These are phyloP conservation scores for Leptinotarsa defecta DNA, from an alignment of 1,140 invertebrate genomes.

Conservation along the genomic window DNA sequence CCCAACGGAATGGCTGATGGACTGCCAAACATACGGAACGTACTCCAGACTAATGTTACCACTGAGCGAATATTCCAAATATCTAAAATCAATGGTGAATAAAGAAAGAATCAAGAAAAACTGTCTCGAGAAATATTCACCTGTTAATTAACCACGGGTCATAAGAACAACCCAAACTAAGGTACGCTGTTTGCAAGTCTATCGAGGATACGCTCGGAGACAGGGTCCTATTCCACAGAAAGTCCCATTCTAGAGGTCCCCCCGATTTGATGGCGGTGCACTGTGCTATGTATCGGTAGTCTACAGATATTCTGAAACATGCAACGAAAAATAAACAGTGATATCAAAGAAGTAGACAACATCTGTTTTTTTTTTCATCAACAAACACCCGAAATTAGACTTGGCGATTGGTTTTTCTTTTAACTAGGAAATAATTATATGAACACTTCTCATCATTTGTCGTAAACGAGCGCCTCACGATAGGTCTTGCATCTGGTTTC, in stretches of 20 bases:
- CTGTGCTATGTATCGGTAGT: slow-evolving; percentile 45
- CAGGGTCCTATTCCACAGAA: slow-evolving; percentile 47
- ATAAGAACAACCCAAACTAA: slow-evolving; percentile 49
- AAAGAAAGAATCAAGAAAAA: no score
- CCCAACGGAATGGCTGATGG: slow-evolving; percentile 49
- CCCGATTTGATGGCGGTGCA: slow-evolving; percentile 48
- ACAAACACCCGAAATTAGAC: no score
- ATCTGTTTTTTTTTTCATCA: no score
- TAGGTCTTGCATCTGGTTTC: no score
- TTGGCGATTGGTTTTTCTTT: no score
- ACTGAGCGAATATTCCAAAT: slow-evolving; percentile 46
- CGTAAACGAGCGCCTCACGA: no score
- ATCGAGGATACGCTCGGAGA: slow-evolving; percentile 42
- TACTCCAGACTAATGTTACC: slow-evolving; percentile 50
- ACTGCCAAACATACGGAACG: slow-evolving; percentile 51
- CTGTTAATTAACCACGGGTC: slow-evolving; percentile 53
- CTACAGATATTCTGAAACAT: slow-evolving; percentile 43
- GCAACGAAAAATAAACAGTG: no score
- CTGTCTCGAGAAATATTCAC: slow-evolving; percentile 23
- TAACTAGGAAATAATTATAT: no score
- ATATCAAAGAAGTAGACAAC: no score
- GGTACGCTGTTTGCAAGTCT: slow-evolving; percentile 47
- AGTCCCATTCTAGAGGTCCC: slow-evolving; percentile 49
- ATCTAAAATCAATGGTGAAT: slow-evolving; percentile 30
- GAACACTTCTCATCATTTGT: no score